Base-by-base conservation (phyloP, 1,140 invertebrate genomes). In the Carposina sasakii region DNA sequence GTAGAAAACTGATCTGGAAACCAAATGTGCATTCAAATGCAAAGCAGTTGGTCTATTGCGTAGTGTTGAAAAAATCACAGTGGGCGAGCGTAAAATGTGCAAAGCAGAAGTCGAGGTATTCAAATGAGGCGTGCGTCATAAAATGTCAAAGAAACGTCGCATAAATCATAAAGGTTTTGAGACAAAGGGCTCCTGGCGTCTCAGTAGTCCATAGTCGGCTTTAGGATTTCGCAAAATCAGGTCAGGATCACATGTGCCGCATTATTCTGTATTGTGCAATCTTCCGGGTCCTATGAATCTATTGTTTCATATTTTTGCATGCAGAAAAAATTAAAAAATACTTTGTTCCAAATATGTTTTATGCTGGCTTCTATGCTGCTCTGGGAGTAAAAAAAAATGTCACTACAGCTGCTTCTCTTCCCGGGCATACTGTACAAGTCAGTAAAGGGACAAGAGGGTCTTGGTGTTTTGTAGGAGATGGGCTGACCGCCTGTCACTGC, bases 21-120 rank as follows among this genome's bases (percentile, higher is more conserved):
- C 77, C 77, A 84, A 81, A 81, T 81, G 81, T 81, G 9, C 63
- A 75, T 81, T 84, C 63, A 78, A 75, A 81, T 81, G 79, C 69
- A 76, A 84, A 79, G 59, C 61, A 66, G 61, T 53, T 50, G 47
- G 53, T 57, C 61, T 63, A 74, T 79, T 77, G 71, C 76, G 68
- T 51, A 71, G 66, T 72, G 53, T 48, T 51, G 56, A 77, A 81
- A 76, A 83, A 81, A 77, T 66, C 40, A 55, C 61, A 57, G 60
- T 60, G 57, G 62, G 54, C 64, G 60, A 68, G 54, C 60, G 52
- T 69, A 53, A 77, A 82, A 82, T 82, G 72, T 82, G 78, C 76
- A 81, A 73, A 57, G 73, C 76, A 81, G 60, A 79, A 76, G 76
- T 72, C 59, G 51, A 63, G 54, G 63, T 79, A 84, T 84, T 79